Evolutionary conservation across 2,888 invertebrate genomes (phyloP).

Genomic region (Epistrophe grossulariae): DNA sequence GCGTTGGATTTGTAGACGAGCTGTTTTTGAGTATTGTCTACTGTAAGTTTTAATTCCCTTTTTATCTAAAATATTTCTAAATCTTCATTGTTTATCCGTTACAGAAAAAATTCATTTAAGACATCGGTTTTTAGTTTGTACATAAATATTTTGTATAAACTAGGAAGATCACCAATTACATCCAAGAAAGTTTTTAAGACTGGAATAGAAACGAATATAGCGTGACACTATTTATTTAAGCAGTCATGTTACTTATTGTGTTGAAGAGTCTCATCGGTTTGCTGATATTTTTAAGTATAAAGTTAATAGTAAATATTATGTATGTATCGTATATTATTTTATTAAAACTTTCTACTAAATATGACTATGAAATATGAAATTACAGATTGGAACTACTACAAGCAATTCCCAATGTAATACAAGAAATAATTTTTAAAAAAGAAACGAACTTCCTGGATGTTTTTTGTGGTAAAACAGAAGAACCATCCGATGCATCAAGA

Average conservation of each 20-base stretch:
- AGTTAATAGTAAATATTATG: neutral
- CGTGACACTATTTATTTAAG: neutral
- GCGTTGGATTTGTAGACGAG: constrained; percentile 79
- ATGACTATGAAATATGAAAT: no score
- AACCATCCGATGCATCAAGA: no score
- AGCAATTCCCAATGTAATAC: no score
- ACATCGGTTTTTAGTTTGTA: constrained; percentile 79
- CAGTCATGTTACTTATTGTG: neutral
- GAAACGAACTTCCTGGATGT: no score
- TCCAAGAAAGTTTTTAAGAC: constrained; percentile 70
- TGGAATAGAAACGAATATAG: neutral
- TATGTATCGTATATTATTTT: no score
- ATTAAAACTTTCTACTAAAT: no score
- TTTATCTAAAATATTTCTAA: neutral
- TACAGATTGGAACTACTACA: no score
- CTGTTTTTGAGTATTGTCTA: constrained; percentile 81
- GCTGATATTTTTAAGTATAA: neutral
- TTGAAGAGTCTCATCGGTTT: neutral
- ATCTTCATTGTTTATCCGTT: constrained; percentile 45
- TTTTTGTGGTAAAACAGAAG: no score
- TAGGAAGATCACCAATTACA: constrained; percentile 84
- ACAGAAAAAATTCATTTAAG: constrained; percentile 78
- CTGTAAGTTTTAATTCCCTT: constrained; percentile 76
- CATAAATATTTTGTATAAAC: constrained; percentile 79
- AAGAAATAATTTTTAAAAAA: no score